Conservation (phyloP, 2,888 invertebrate genomes). For the Ectropis crepuscularia region DNA sequence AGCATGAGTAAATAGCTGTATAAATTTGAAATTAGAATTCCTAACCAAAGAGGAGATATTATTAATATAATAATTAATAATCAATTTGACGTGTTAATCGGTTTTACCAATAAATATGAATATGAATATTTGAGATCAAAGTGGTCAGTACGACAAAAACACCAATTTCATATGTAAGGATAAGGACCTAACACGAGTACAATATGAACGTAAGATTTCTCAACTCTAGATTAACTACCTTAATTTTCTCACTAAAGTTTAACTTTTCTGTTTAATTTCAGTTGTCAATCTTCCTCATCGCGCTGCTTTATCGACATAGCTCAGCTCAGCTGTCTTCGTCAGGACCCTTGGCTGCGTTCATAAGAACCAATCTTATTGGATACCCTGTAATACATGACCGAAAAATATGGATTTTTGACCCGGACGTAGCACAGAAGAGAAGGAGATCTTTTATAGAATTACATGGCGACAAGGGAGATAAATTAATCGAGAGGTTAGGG, state of each 20-base stretch:
- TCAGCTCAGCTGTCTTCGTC: constrained; percentile 47
- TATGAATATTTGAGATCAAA: no score
- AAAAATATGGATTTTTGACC: constrained; percentile 87
- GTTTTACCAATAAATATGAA: no score
- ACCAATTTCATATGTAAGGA: no score
- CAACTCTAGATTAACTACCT: no score
- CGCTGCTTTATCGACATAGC: constrained; percentile 54
- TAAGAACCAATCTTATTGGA: constrained; percentile 85
- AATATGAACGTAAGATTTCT: no score
- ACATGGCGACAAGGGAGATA: constrained; percentile 87
- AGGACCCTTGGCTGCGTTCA: constrained; percentile 64
- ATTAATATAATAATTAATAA: no score
- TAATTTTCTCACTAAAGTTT: not conserved
- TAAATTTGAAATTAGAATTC: no score
- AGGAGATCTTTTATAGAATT: constrained; percentile 85
- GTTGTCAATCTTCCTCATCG: constrained; percentile 53
- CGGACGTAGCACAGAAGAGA: constrained; percentile 85
- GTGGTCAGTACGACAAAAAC: no score
- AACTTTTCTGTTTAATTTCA: constrained; percentile 52
- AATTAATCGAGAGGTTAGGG: constrained; percentile 87
- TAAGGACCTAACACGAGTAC: no score
- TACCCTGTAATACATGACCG: constrained; percentile 85
- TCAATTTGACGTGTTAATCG: no score
- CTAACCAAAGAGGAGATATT: no score
- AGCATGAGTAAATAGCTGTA: no score